Evolutionary conservation across 2,113 vertebrate genomes (phyloP), one percentile per base, ranked within the genome.

Genomic region (Bungarus multicinctus): DNA sequence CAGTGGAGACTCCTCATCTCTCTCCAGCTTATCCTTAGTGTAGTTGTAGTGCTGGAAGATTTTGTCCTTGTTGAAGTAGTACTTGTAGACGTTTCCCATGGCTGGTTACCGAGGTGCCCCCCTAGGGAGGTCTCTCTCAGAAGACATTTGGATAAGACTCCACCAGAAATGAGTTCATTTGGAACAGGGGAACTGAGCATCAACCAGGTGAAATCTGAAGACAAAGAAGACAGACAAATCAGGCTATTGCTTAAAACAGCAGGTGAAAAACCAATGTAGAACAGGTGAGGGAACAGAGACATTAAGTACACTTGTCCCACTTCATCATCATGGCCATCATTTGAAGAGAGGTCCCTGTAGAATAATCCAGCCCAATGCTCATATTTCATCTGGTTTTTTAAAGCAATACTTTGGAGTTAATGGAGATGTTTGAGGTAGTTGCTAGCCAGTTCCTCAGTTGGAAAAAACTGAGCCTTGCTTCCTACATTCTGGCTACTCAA

Each of bases 21-120:
- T 20, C 1, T 94, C 89, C 0, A 39, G 52, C 0, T 91, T 96
- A 0, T 94, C 93, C 0, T 99, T 99, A 92, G 98, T 98, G 92
- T 92, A 97, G 88, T 96, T 96, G 95, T 99, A 99, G 96, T 99
- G 98, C 92, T 97, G 95, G 55, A 25, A 27, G 95, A 99, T 98
- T 60, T 99, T 97, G 57, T 1, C 90, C 1, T 74, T n/a, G 93
- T 98, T 98, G 97, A 98, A 98, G 57, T 99, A 99, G 0, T 98
- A 98, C 12, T 98, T 98, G 97, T 99, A 99, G 96, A 98, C 98
- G 98, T 97, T 98, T 94, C 97, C 98, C 98, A 99, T 99, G 98
- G 95, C 96, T 92, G 57, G 89, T 91, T 87, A 93, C 52, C 45
- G 18, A 93, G 53, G 94, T 90, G 94, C 94, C 91, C 5, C n/a